Conservation (phyloP, 64 coral and sea anemone species). For the Montipora sp. region DNA sequence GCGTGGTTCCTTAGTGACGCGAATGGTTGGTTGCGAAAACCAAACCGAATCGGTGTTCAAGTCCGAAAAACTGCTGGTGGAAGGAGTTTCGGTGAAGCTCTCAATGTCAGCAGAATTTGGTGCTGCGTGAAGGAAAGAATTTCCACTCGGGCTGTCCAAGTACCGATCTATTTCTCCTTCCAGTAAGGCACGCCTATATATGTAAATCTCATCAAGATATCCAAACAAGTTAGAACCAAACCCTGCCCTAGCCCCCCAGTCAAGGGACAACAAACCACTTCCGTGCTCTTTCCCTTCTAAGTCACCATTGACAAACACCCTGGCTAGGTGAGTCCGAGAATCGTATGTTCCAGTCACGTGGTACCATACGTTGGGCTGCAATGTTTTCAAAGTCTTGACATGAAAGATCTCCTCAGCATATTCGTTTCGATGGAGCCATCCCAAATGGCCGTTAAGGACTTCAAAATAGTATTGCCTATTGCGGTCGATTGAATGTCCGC, state of each 20-base stretch:
- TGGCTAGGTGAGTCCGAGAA: constrained; percentile 69
- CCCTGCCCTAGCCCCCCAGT: constrained; percentile 72
- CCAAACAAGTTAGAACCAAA: constrained; percentile 92
- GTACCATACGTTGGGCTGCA: constrained; percentile 80
- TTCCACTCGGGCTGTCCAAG: constrained; percentile 44
- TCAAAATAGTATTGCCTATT: constrained; percentile 77
- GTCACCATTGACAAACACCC: constrained; percentile 80
- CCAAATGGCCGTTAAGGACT: constrained; percentile 71
- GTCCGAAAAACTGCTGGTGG: neutral
- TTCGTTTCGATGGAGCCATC: constrained; percentile 84
- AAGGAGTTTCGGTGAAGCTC: constrained; percentile 23
- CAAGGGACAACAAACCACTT: constrained; percentile 76
- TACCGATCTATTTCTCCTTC: constrained; percentile 79
- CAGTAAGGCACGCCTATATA: constrained; percentile 75
- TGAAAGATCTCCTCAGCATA: constrained; percentile 67
- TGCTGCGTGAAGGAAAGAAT: neutral
- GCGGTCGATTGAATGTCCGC: constrained; percentile 29
- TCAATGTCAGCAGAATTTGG: neutral
- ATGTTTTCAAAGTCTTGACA: constrained; percentile 60
- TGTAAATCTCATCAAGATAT: constrained; percentile 91
- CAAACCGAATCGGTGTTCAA: constrained; percentile 24
- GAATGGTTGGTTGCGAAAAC: constrained; percentile 18
- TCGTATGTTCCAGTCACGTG: constrained; percentile 95
- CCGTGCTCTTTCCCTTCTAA: constrained; percentile 64
- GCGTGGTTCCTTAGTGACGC: neutral